These are phyloP conservation scores for Heterotilapia buettikoferi DNA, from an alignment of 2,113 vertebrate genomes.

Conservation along the genomic window DNA sequence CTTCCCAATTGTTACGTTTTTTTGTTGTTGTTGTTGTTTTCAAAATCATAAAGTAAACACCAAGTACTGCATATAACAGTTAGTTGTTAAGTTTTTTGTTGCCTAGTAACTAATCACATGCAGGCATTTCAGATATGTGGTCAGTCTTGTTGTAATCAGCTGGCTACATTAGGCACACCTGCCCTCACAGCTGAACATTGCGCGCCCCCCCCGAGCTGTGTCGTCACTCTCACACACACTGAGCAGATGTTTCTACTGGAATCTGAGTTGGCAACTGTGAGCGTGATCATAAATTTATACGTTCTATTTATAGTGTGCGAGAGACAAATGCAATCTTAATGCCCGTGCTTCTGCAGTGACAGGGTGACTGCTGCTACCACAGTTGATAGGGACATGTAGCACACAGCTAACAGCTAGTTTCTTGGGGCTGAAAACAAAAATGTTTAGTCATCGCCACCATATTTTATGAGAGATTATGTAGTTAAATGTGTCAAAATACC, in stretches of 20 bases:
- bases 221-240: neutral
- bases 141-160: neutral
- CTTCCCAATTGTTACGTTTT: neutral
- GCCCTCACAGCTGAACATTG: neutral
- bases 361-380: neutral
- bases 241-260: slow-evolving; percentile 21
- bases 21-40: neutral
- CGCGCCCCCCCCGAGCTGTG: neutral
- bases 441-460: neutral
- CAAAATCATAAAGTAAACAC: neutral
- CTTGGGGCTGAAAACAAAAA: neutral
- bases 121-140: neutral
- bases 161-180: neutral
- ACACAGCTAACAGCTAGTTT: neutral
- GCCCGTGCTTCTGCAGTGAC: neutral
- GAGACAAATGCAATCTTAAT: slow-evolving; percentile 10
- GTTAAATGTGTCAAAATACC: neutral
- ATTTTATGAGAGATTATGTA: neutral
- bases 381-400: neutral
- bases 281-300: slow-evolving; percentile 18
- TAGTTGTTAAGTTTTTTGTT: neutral
- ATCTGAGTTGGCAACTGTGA: neutral
- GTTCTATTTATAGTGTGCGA: slow-evolving; percentile 35
- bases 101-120: neutral
- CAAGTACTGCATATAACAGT: neutral